Evolutionary conservation across 2,888 invertebrate species (phyloP).

Genomic region (Torymus texanus): DNA sequence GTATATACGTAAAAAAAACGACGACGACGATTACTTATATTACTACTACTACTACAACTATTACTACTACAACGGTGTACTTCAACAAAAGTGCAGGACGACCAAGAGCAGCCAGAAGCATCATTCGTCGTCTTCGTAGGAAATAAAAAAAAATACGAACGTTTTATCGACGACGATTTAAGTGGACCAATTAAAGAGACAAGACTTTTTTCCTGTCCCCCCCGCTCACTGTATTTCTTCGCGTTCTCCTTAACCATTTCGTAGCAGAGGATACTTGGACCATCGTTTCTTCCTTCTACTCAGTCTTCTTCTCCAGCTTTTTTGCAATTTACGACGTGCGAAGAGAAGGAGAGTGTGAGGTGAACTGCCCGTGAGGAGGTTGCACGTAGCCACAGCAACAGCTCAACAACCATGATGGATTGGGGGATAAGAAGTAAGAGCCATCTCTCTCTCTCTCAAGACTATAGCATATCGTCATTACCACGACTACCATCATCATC

Average conservation of each 20-base stretch:
- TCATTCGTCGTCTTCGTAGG: too few relatives aligned
- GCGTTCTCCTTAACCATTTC: too few relatives aligned
- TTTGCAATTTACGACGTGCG: not conserved
- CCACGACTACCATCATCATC: not conserved
- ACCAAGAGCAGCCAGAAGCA: too few relatives aligned
- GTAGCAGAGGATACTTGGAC: too few relatives aligned
- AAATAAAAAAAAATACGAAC: not conserved
- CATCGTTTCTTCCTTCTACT: too few relatives aligned
- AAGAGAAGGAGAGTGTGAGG: not conserved
- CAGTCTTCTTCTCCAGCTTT: not conserved
- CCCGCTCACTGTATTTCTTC: not conserved
- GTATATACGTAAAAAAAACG: too few relatives aligned
- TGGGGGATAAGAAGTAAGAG: constrained; percentile 58
- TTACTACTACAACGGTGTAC: too few relatives aligned
- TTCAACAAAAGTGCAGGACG: too few relatives aligned
- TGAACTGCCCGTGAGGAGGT: not conserved
- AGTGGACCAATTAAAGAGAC: constrained; percentile 52
- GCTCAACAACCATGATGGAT: constrained; percentile 54
- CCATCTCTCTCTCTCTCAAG: not conserved
- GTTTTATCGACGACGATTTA: constrained; percentile 17
- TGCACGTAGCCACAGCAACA: constrained; percentile 1
- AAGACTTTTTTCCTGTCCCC: constrained; percentile 16
- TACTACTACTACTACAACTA: too few relatives aligned
- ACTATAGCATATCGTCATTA: too few relatives aligned
- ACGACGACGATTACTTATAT: too few relatives aligned